These are phyloP conservation scores for Nymphalis polychloros DNA, from an alignment of 2,888 invertebrate genomes.

Conservation along the genomic window DNA sequence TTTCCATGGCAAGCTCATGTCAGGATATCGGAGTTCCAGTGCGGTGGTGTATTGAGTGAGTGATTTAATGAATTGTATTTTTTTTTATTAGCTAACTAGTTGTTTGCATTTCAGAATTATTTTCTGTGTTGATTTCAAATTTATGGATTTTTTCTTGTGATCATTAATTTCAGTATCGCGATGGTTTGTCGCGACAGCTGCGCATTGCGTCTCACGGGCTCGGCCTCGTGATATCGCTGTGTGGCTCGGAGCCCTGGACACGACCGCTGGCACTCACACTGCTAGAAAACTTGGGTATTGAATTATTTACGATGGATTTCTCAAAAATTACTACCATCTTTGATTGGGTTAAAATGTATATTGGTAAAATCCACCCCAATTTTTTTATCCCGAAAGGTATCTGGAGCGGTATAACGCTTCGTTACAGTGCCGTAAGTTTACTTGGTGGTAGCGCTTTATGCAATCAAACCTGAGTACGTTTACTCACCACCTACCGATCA, in stretches of 20 bases:
- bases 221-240: constrained; percentile 87
- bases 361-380: too few relatives aligned
- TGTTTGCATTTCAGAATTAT: neutral
- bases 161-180: constrained; percentile 80
- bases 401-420: too few relatives aligned
- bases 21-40: constrained; percentile 90
- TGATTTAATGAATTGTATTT: neutral
- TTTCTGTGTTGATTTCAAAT: neutral
- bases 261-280: constrained; percentile 68
- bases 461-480: too few relatives aligned
- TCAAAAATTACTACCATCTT: too few relatives aligned
- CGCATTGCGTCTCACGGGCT: constrained; percentile 91
- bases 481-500: too few relatives aligned
- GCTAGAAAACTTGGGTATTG: constrained; percentile 67
- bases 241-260: constrained; percentile 90
- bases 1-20: constrained; percentile 94
- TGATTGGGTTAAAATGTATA: too few relatives aligned
- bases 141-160: neutral
- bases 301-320: neutral
- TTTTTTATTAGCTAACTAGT: neutral
- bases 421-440: too few relatives aligned
- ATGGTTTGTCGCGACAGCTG: constrained; percentile 89
- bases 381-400: too few relatives aligned
- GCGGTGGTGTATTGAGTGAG: constrained; percentile 88
- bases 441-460: too few relatives aligned